Percentiles rank a stretch among this genome's conserved stretches.
phyloP scores from a whole-genome alignment of 2,888 invertebrate genomes.

The Plemyria rubiginata region DNA sequence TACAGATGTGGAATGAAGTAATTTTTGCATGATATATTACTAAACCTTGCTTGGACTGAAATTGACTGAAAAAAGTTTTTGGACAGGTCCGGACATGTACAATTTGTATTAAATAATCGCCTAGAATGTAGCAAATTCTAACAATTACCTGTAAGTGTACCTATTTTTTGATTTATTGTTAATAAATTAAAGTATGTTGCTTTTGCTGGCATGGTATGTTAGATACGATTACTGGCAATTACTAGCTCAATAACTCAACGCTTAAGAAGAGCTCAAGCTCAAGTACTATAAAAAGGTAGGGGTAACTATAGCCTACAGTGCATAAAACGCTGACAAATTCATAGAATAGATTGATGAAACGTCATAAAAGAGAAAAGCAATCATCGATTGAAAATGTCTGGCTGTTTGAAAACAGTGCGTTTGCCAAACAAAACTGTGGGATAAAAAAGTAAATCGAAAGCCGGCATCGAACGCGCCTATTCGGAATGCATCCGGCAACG shows the following conservation, averaged over 20 bases:
- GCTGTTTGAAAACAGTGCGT: slow-evolving; percentile 42
- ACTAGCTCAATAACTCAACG: no score
- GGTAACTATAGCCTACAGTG: neutral
- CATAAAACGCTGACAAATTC: slow-evolving; percentile 12
- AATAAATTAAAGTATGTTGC: no score
- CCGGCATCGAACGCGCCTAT: slow-evolving; percentile 72
- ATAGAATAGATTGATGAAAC: slow-evolving; percentile 41
- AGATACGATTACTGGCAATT: no score
- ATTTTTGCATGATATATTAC: slow-evolving; percentile 25
- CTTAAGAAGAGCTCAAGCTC: no score
- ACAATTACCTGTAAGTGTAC: no score
- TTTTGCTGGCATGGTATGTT: no score
- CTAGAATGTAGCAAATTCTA: no score
- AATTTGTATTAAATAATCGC: no score
- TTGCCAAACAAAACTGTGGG: slow-evolving; percentile 64
- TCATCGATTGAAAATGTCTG: slow-evolving; percentile 54
- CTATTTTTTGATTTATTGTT: no score
- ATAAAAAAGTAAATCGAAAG: slow-evolving; percentile 56
- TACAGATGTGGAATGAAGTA: slow-evolving; percentile 12
- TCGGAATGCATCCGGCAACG: slow-evolving; percentile 73
- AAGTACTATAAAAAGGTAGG: no score
- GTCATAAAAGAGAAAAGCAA: slow-evolving; percentile 40
- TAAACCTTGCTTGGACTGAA: neutral
- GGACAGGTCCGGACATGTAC: neutral
- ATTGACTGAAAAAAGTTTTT: slow-evolving; percentile 22